These are phyloP conservation scores for Enteromius treurensis DNA, from an alignment of 2,797 vertebrate species.

Conservation along the genomic window DNA sequence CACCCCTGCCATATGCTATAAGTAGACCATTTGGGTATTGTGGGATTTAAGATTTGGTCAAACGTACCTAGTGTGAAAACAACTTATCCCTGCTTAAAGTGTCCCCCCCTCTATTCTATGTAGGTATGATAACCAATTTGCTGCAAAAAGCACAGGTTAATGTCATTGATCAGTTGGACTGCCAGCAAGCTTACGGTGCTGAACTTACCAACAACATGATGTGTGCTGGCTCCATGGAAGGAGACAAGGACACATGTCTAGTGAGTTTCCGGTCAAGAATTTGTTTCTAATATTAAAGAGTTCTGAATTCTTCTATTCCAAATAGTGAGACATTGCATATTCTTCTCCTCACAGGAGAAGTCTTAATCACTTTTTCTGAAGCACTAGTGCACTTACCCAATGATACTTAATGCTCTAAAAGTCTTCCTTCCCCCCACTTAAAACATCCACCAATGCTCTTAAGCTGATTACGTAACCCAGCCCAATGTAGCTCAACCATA, in stretches of 20 bases:
- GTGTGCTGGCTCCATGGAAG: conserved; percentile 88
- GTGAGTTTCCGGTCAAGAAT: conserved; percentile 74
- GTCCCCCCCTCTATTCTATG: not conserved
- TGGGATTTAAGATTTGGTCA: not conserved
- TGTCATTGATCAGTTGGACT: conserved; percentile 84
- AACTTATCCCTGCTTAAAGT: not conserved
- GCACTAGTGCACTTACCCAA: conserved; percentile 53
- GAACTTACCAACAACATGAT: conserved; percentile 88
- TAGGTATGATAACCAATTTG: conserved; percentile 78
- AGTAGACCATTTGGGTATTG: not conserved
- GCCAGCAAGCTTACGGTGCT: conserved; percentile 85
- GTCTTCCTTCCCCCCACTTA: conserved; percentile 45
- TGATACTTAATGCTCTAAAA: conserved; percentile 58
- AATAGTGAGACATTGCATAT: not conserved
- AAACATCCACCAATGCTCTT: conserved; percentile 58
- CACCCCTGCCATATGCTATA: not conserved
- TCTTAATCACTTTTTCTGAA: not conserved
- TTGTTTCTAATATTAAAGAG: not conserved
- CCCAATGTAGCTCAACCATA: conserved; percentile 65
- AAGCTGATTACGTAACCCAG: conserved; percentile 73
- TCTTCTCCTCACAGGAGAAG: not conserved
- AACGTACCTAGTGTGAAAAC: not conserved
- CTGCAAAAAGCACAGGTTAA: conserved; percentile 90
- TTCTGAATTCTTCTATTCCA: not conserved
- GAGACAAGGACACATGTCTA: conserved; percentile 89